These are phyloP conservation scores for Ceratina australensis DNA, from an alignment of 1,140 invertebrate genomes.

Conservation along the genomic window DNA sequence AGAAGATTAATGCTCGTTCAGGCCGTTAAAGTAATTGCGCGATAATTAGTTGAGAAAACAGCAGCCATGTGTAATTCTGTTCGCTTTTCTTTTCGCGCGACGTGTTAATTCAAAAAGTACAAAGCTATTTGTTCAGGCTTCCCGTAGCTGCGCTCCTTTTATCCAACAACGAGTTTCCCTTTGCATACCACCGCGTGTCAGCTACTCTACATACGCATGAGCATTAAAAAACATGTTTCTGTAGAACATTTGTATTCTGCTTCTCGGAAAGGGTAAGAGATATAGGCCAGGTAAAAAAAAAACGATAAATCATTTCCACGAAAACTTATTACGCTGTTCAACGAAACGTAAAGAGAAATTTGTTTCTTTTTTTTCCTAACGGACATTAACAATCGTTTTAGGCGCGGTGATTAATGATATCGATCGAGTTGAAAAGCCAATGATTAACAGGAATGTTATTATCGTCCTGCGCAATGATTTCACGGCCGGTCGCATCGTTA, in stretches of 20 bases:
- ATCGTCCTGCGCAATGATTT: neutral
- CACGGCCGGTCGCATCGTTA: neutral
- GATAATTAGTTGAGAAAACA: constrained; percentile 27
- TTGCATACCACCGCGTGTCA: neutral
- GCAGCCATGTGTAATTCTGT: neutral
- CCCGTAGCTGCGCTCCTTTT: neutral
- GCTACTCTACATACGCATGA: neutral
- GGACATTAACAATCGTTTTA: no score
- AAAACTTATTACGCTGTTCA: no score
- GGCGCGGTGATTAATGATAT: neutral
- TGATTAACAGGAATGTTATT: constrained; percentile 12
- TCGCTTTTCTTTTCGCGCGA: constrained; percentile 16
- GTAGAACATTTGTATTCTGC: no score
- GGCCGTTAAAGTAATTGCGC: constrained; percentile 1
- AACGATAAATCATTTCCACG: no score
- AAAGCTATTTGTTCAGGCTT: constrained; percentile 27
- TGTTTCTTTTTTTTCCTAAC: no score
- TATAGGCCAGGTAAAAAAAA: no score
- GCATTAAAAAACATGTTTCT: neutral
- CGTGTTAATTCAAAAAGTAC: constrained; percentile 31
- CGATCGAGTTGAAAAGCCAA: neutral
- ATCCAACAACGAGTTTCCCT: constrained; percentile 6
- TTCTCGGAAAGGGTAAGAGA: no score
- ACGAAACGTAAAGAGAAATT: no score
- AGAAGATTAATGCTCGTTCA: constrained; percentile 3